Evolutionary conservation across 2,888 invertebrate species (phyloP), one percentile per base, ranked within the genome.

Genomic region (Congeria kusceri): DNA sequence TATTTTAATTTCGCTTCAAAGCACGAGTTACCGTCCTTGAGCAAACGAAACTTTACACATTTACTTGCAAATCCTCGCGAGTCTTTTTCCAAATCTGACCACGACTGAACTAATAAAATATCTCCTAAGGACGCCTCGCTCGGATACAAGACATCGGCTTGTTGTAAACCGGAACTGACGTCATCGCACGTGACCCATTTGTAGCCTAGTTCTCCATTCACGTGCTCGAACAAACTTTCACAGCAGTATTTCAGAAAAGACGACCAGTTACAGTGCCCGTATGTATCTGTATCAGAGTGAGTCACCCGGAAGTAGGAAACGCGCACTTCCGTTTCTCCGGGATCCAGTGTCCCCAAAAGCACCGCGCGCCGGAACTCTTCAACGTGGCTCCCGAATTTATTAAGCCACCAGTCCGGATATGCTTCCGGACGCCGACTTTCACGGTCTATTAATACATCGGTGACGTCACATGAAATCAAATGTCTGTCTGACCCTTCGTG

Each of bases 191-290:
- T 53, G 25, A 53, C 25, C 53, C 53, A 53, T 25, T 20, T 25
- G 53, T 53, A 53, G 18, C 53, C 25, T 7, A 3, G 1, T 20
- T 53, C 53, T 9, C 2, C 7, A 7, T n/a, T 20, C 11, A 68
- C 64, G 29, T 75, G 58, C 32, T 75, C 68, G 46, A 47, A 58
- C n/a, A 70, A 39, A 29, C 66, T 76, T 39, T 76, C 70, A 28
- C 57, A 76, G 46, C 65, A 59, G 46, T 64, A 76, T 56, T 76
- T 76, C 11, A 76, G 18, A 53, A 66, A 76, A 0, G 70, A 53
- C 0, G 65, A n/a, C 76, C 76, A 76, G 62, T 76, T 76, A 18
- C 69, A 59, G 27, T 76, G 76, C 25, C 61, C 27, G 27, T 66
- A 76, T 11, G 70, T 49, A 46, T 76, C 76, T 5, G 61, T 76